Conservation (phyloP, 2,888 invertebrate genomes). For the Dorcus parallelipipedus region DNA sequence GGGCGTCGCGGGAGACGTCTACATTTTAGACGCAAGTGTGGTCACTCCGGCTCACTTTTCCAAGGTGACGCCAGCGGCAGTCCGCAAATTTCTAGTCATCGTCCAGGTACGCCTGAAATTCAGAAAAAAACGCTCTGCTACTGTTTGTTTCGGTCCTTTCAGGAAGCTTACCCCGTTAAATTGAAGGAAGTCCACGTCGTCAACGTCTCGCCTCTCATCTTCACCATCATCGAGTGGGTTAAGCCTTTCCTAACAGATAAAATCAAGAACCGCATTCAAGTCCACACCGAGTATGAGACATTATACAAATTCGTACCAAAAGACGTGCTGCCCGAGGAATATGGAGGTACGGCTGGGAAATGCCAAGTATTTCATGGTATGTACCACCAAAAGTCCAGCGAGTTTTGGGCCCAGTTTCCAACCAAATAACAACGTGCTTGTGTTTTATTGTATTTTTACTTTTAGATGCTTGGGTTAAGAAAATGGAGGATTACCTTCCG, state of each 20-base stretch:
- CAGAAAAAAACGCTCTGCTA: not conserved
- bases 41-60: conserved; percentile 79
- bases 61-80: conserved; percentile 76
- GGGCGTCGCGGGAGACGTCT: conserved; percentile 82
- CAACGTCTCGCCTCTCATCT: conserved; percentile 78
- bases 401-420: no score
- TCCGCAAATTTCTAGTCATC: conserved; percentile 82
- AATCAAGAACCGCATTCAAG: conserved; percentile 76
- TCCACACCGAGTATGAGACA: conserved; percentile 69
- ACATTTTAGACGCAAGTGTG: conserved; percentile 74
- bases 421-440: no score
- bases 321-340: conserved; percentile 77
- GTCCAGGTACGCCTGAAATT: conserved; percentile 56
- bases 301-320: conserved; percentile 76
- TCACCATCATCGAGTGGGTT: conserved; percentile 80
- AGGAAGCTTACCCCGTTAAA: conserved; percentile 86
- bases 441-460: not conserved
- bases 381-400: conserved; percentile 17
- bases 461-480: conserved; percentile 74
- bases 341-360: conserved; percentile 76
- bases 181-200: conserved; percentile 83
- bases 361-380: conserved; percentile 69
- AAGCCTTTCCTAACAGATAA: conserved; percentile 86
- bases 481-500: conserved; percentile 68
- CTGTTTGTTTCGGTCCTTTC: conserved; percentile 31